Conservation (phyloP, 2,888 invertebrate species). For the Leucophenga maculata region DNA sequence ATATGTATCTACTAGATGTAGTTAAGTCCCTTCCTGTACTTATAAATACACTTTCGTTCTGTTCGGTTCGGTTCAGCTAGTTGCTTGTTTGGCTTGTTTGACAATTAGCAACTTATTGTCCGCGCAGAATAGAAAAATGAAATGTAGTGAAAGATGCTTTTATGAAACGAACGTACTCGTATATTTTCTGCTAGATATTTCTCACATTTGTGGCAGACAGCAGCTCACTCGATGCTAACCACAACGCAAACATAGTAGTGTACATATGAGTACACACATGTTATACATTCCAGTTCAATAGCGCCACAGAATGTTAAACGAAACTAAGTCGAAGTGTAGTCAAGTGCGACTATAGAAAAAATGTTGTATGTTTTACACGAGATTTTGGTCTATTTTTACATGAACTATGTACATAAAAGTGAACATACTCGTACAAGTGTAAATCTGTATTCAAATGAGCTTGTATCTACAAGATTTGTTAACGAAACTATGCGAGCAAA, state of each 20-base stretch:
- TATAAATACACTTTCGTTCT: constrained; percentile 20
- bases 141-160: no score
- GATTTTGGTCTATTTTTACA: constrained; percentile 15
- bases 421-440: no score
- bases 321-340: constrained; percentile 1
- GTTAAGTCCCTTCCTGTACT: not conserved
- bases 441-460: no score
- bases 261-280: not conserved
- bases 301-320: not conserved
- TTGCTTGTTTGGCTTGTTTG: constrained; percentile 15
- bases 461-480: no score
- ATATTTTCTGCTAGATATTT: no score
- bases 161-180: no score
- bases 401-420: no score
- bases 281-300: not conserved
- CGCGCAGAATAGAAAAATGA: not conserved
- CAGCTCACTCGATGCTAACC: constrained; percentile 42
- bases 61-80: constrained; percentile 6
- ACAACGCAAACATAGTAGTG: constrained; percentile 46
- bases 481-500: no score
- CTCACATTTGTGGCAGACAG: not conserved
- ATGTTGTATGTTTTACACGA: constrained; percentile 2
- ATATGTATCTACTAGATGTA: not conserved
- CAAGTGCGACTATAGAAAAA: not conserved
- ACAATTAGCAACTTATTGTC: constrained; percentile 56